Base-by-base conservation (phyloP, 2,888 invertebrate species). In the Odontocolon sp. region DNA sequence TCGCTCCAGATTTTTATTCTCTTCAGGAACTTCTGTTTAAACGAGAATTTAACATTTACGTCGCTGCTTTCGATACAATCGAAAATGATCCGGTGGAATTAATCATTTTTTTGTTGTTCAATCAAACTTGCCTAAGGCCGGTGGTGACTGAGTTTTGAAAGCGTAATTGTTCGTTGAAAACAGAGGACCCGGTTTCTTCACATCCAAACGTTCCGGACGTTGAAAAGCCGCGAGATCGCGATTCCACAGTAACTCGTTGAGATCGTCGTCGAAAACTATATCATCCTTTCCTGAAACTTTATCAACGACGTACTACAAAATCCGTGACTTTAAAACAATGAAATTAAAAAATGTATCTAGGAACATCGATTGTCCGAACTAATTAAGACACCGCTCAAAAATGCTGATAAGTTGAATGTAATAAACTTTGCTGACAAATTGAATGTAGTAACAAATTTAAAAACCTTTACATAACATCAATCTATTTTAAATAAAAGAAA, bases 171-270 rank as follows among this genome's bases (percentile, higher is more conserved):
- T 94, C 70, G 94, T 93, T 87, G 94, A 93, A 91, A 95, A 94
- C 74, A 94, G 94, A 57, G 98, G 97, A 72, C 97, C 97, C n/a
- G 98, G 97, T 91, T 98, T 98, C 92, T 98, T 98, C 59, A 97
- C 97, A 91, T 98, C 97, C 81, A 97, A 93, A 86, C 98, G 93
- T 92, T 97, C 97, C 84, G 95, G 95, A 85, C 97, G 93, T 85
- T 96, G 95, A 92, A 97, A 98, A 79, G 95, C 96, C 91, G 87
- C 84, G n/a, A 89, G 75, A 63, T 87, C 87, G 21, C 84, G 84
- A 31, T 84, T 82, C 82, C 85, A 84, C 9, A 88, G 70, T 38
- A 86, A 76, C 11, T 81, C 77, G 2, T 81, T 82, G 21, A 88
- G 77, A 33, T 89, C 87, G 11, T 86, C 81, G n/a, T 83, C 80